These are phyloP conservation scores for Solenodon paradoxus DNA, from an alignment of 2,113 vertebrate genomes.

Conservation along the genomic window DNA sequence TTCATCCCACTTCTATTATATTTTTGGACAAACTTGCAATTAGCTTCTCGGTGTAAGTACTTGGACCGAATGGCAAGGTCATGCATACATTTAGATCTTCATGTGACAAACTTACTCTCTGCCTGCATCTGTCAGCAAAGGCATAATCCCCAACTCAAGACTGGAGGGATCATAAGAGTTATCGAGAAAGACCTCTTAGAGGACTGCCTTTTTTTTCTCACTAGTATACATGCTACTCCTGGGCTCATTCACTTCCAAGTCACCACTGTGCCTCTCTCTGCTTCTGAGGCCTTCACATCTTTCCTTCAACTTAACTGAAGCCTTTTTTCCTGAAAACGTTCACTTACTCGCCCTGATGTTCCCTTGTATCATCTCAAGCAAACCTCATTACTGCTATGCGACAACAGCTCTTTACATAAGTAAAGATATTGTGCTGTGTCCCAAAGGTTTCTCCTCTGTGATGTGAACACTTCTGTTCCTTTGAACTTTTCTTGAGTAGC, in stretches of 20 bases:
- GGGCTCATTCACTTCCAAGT: not conserved
- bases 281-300: not conserved
- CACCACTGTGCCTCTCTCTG: not conserved
- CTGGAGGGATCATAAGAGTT: not conserved
- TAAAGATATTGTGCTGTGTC: not conserved
- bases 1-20: not conserved
- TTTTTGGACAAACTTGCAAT: not conserved
- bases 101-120: not conserved
- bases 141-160: not conserved
- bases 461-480: not conserved
- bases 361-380: not conserved
- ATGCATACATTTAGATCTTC: too few relatives aligned
- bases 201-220: not conserved
- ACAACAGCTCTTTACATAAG: not conserved
- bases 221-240: not conserved
- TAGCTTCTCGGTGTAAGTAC: not conserved
- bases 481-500: not conserved
- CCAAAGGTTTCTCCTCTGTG: not conserved
- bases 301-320: not conserved
- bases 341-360: not conserved
- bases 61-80: not conserved
- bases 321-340: not conserved
- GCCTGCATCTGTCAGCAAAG: not conserved
- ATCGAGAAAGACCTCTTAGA: not conserved
- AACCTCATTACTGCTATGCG: not conserved